Evolutionary conservation across 2,797 vertebrate species (phyloP).

Genomic region (Eulemur rubriventer): DNA sequence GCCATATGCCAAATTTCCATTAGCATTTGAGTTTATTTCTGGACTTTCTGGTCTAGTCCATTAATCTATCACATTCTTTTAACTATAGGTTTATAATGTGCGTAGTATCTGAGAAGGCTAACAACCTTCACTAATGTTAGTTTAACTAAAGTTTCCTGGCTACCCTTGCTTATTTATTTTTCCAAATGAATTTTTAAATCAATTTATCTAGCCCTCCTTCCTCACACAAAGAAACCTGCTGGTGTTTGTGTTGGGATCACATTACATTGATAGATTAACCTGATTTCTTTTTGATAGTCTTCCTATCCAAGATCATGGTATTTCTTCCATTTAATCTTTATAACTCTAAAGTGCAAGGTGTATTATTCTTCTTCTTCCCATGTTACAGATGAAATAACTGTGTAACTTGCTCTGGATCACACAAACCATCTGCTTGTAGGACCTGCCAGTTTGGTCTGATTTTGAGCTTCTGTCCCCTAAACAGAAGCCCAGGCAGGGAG

Average conservation of each 20-base stretch:
- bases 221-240: not conserved
- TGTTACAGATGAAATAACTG: not conserved
- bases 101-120: not conserved
- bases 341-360: not conserved
- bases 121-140: not conserved
- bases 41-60: not conserved
- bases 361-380: not conserved
- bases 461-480: not conserved
- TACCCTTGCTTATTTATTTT: not conserved
- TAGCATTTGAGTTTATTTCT: not conserved
- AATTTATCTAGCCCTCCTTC: not conserved
- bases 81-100: not conserved
- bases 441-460: not conserved
- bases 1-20: not conserved
- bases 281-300: slow-evolving; percentile 3
- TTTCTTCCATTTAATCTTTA: not conserved
- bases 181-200: not conserved
- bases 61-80: not conserved
- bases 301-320: not conserved
- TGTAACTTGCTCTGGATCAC: not conserved
- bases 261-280: not conserved
- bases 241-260: not conserved
- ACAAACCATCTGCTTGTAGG: not conserved
- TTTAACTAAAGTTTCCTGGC: not conserved
- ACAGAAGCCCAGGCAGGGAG: not conserved